Percentiles rank a stretch among this genome's conserved stretches.
Evolutionary conservation across 2,888 invertebrate genomes (phyloP).

Genomic region (Andrena trimmerana): DNA sequence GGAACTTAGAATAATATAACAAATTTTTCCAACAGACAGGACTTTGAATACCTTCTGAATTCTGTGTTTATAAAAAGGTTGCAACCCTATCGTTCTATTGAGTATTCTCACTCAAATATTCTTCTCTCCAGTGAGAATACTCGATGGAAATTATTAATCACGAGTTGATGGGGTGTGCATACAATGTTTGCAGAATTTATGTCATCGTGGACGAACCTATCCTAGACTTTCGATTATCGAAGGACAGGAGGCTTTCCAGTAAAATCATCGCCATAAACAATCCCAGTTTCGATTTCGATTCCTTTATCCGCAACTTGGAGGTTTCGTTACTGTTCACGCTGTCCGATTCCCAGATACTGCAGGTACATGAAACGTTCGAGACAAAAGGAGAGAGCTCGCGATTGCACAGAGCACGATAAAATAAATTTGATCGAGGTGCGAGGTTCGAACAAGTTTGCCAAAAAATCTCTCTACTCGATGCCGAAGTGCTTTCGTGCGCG

Average conservation of each 20-base stretch:
- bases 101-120: neutral
- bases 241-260: neutral
- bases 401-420: neutral
- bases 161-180: neutral
- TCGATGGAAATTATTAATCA: neutral
- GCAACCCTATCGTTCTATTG: neutral
- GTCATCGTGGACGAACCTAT: constrained; percentile 54
- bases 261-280: neutral
- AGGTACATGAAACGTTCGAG: constrained; percentile 37
- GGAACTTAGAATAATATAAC: too few relatives aligned
- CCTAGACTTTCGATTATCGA: neutral
- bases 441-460: constrained; percentile 2
- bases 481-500: neutral
- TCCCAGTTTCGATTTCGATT: neutral
- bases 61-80: neutral
- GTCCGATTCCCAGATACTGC: constrained; percentile 51
- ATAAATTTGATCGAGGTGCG: constrained; percentile 4
- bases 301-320: neutral
- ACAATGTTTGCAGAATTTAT: constrained; percentile 52
- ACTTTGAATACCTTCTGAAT: neutral
- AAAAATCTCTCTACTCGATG: constrained; percentile 4
- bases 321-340: constrained; percentile 10
- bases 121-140: neutral
- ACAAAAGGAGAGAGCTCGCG: neutral
- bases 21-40: too few relatives aligned